phyloP scores from a whole-genome alignment of 2,797 vertebrate species.

The Acipenser ruthenus region DNA sequence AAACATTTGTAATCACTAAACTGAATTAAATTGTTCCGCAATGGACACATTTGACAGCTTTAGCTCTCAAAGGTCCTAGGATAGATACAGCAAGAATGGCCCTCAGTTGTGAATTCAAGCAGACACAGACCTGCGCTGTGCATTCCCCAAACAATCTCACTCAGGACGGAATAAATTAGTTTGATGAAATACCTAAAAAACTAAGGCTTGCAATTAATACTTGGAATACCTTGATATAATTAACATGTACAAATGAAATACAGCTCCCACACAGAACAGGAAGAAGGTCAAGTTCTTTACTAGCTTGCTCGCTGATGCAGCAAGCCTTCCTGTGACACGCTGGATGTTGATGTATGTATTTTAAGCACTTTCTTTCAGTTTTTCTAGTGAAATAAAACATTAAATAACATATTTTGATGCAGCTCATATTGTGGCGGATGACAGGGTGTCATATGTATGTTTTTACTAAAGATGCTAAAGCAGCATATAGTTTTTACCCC shows the following conservation, averaged over 20 bases:
- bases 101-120: constrained; percentile 20
- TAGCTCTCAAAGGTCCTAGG: not conserved
- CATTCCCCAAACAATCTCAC: constrained; percentile 16
- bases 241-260: constrained; percentile 47
- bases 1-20: constrained; percentile 2
- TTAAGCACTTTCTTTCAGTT: too few relatives aligned
- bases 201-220: constrained; percentile 48
- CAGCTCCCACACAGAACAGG: constrained; percentile 41
- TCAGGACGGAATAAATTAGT: constrained; percentile 30
- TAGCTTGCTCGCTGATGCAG: too few relatives aligned
- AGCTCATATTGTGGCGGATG: too few relatives aligned
- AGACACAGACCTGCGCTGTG: constrained; percentile 20
- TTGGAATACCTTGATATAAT: constrained; percentile 44
- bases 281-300: constrained; percentile 41
- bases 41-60: constrained; percentile 7
- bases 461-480: too few relatives aligned
- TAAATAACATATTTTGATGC: too few relatives aligned
- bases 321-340: too few relatives aligned
- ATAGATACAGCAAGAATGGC: too few relatives aligned
- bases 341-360: too few relatives aligned
- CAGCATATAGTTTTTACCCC: too few relatives aligned
- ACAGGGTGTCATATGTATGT: too few relatives aligned
- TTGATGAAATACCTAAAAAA: constrained; percentile 29
- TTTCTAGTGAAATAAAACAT: too few relatives aligned
- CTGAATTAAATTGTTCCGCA: not conserved